Percentiles rank a stretch among this genome's conserved stretches.
These are phyloP conservation scores for Sitta europaea DNA, from an alignment of 2,113 vertebrate genomes.

Conservation along the genomic window DNA sequence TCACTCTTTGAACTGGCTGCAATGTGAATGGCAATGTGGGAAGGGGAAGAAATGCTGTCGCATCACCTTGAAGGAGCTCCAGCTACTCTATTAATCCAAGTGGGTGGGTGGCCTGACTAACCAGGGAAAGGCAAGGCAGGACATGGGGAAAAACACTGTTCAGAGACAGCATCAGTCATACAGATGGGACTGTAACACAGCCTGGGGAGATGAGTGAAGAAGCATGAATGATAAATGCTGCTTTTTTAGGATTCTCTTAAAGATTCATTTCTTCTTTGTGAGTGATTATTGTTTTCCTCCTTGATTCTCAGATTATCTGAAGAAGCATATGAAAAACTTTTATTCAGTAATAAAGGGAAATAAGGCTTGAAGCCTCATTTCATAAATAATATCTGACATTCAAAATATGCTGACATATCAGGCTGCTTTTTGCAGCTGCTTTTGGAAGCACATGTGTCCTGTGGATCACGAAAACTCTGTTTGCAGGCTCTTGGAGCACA, in stretches of 20 bases:
- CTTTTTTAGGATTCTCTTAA: constrained; percentile 23
- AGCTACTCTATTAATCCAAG: not conserved
- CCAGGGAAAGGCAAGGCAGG: not conserved
- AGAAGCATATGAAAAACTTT: constrained; percentile 45
- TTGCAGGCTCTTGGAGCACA: not conserved
- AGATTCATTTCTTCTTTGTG: constrained; percentile 32
- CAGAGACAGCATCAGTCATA: not conserved
- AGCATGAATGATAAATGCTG: constrained; percentile 37
- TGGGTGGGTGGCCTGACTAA: not conserved
- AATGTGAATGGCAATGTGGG: not conserved
- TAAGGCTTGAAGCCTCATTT: constrained; percentile 5
- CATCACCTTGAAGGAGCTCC: not conserved
- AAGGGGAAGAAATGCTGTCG: not conserved
- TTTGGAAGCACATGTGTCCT: not conserved
- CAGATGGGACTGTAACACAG: not conserved
- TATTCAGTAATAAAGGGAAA: constrained; percentile 49
- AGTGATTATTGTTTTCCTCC: constrained; percentile 59
- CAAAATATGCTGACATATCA: not conserved
- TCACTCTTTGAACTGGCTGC: not conserved
- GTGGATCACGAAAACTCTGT: not conserved
- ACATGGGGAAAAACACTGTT: not conserved
- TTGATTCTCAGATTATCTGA: constrained; percentile 53
- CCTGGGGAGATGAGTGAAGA: constrained; percentile 28
- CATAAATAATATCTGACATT: constrained; percentile 39
- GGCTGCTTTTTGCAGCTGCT: not conserved